Evolutionary conservation across 2,113 vertebrate species (phyloP).

Genomic region (Vidua macroura): DNA sequence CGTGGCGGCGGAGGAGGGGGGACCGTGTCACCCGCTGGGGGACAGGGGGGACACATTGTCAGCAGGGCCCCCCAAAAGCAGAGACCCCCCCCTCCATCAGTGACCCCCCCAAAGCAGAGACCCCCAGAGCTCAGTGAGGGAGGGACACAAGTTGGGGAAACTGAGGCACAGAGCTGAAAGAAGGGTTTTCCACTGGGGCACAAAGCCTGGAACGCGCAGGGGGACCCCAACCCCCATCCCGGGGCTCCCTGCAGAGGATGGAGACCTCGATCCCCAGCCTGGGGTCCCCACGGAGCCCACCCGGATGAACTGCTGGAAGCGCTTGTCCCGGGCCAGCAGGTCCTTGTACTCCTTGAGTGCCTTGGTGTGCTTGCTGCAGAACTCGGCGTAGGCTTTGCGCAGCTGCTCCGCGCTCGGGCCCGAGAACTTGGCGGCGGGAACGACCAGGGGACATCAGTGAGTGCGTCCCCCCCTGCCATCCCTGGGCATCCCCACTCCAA

Average conservation of each 20-base stretch:
- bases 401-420: no score
- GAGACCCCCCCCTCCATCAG: neutral
- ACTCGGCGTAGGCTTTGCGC: no score
- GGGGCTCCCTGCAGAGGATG: neutral
- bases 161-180: neutral
- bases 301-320: no score
- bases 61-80: neutral
- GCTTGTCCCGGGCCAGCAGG: no score
- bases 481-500: no score
- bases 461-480: neutral
- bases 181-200: neutral
- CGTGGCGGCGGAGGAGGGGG: conserved; percentile 84
- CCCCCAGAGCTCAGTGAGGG: neutral
- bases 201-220: neutral
- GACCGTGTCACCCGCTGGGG: conserved; percentile 81
- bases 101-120: neutral
- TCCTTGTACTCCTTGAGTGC: no score
- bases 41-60: neutral
- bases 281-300: no score
- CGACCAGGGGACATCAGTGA: neutral
- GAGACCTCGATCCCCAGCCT: accelerated
- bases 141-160: neutral
- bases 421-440: no score
- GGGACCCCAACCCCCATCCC: accelerated
- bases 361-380: no score